Percentiles rank a stretch among this genome's conserved stretches.
phyloP scores from a whole-genome alignment of 2,113 vertebrate species.

The Mugil cephalus region DNA sequence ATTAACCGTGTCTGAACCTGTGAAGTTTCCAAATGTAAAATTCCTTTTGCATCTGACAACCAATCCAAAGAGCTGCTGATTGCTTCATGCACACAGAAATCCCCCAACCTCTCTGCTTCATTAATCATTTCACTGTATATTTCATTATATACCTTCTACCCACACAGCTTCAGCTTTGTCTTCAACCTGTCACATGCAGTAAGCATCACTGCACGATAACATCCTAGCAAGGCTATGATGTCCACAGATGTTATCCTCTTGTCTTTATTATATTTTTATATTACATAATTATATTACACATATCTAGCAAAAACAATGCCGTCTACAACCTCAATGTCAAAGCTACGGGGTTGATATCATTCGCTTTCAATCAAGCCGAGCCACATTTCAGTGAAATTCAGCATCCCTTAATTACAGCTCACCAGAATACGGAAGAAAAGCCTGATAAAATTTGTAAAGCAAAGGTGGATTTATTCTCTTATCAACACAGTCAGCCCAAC shows the following conservation, averaged over 20 bases:
- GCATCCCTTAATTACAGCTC: slow-evolving; percentile 21
- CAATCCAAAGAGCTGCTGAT: background rate
- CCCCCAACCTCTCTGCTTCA: background rate
- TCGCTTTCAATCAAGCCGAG: background rate
- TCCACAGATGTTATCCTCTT: background rate
- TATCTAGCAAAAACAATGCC: slow-evolving; percentile 9
- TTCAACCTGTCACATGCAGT: background rate
- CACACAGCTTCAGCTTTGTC: slow-evolving; percentile 16
- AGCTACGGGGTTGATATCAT: background rate
- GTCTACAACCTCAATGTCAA: background rate
- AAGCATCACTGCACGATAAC: background rate
- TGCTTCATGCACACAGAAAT: background rate
- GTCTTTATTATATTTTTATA: background rate
- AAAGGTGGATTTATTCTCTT: slow-evolving; percentile 42
- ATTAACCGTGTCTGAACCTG: background rate
- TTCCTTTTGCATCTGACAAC: background rate
- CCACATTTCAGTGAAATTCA: background rate
- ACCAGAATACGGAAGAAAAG: slow-evolving; percentile 20
- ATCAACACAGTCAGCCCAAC: slow-evolving; percentile 23
- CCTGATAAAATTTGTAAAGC: slow-evolving; percentile 28
- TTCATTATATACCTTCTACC: background rate
- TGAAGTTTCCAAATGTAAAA: background rate
- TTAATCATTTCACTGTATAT: slow-evolving; percentile 1
- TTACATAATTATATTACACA: too few relatives aligned
- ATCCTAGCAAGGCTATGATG: background rate